Evolutionary conservation across 53 echinoderm and acorn worm genomes (phyloP).

Genomic region (Stichopus horrens): DNA sequence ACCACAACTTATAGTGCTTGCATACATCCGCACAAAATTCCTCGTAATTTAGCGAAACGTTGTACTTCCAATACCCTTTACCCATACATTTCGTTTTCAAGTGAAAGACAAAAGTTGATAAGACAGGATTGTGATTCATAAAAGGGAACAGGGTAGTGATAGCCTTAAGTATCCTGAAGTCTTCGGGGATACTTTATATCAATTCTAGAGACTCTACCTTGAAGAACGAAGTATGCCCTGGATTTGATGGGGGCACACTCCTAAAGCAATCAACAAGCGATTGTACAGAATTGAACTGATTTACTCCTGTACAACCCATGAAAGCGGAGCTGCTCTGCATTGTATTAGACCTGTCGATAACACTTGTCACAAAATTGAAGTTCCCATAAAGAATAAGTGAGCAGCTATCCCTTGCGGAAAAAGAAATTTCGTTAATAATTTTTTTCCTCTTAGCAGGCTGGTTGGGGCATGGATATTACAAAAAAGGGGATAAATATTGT

Average conservation of each 20-base stretch:
- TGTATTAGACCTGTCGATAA: not conserved
- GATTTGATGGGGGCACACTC: not conserved
- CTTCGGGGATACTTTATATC: not conserved
- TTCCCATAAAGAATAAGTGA: not conserved
- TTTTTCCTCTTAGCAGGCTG: not conserved
- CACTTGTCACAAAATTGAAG: slow-evolving; percentile 2
- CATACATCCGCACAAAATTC: slow-evolving; percentile 37
- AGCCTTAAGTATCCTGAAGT: no score
- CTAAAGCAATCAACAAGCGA: not conserved
- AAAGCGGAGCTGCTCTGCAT: not conserved
- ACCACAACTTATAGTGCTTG: slow-evolving; percentile 37
- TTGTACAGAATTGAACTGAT: not conserved
- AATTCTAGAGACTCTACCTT: not conserved
- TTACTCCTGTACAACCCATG: not conserved
- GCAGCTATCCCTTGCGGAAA: not conserved
- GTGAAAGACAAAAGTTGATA: not conserved
- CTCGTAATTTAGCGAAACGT: no score
- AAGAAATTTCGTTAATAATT: not conserved
- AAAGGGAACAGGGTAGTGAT: no score
- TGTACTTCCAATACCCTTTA: slow-evolving; percentile 60
- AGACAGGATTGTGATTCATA: no score
- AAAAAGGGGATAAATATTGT: not conserved
- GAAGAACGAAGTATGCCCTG: not conserved
- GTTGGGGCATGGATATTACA: slow-evolving; percentile 26
- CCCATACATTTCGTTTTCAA: not conserved